These are phyloP conservation scores for Aegithalos caudatus DNA, from an alignment of 2,113 vertebrate species.

Conservation along the genomic window DNA sequence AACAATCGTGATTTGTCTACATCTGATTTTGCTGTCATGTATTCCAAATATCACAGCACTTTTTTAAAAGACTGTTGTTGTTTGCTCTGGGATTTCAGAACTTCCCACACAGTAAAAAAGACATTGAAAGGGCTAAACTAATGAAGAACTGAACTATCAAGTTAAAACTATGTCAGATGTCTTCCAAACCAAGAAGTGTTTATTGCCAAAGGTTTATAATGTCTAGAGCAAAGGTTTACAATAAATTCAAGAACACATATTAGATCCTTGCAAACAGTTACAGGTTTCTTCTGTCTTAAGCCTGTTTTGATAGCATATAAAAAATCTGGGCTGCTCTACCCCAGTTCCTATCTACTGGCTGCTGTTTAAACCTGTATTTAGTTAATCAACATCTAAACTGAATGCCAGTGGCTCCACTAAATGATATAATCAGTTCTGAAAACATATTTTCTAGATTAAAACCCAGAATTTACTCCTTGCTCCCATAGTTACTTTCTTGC, in stretches of 20 bases:
- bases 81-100: background rate
- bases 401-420: background rate
- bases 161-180: background rate
- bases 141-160: background rate
- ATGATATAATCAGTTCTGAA: background rate
- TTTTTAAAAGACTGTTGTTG: background rate
- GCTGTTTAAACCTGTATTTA: background rate
- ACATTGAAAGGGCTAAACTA: background rate
- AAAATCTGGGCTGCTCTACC: background rate
- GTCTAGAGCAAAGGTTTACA: background rate
- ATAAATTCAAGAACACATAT: background rate
- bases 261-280: background rate
- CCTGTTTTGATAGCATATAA: background rate
- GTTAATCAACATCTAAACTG: background rate
- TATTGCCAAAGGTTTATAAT: background rate
- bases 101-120: background rate
- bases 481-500: background rate
- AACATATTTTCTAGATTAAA: background rate
- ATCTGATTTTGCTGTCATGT: background rate
- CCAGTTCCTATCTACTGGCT: background rate
- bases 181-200: background rate
- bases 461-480: background rate
- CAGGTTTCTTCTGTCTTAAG: background rate
- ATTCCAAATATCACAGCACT: background rate
- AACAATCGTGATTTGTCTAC: background rate